A percentile compares a stretch with the other conserved stretches of the same genome.
Conservation (phyloP, 2,888 invertebrate genomes). For the Desoria tigrina region DNA sequence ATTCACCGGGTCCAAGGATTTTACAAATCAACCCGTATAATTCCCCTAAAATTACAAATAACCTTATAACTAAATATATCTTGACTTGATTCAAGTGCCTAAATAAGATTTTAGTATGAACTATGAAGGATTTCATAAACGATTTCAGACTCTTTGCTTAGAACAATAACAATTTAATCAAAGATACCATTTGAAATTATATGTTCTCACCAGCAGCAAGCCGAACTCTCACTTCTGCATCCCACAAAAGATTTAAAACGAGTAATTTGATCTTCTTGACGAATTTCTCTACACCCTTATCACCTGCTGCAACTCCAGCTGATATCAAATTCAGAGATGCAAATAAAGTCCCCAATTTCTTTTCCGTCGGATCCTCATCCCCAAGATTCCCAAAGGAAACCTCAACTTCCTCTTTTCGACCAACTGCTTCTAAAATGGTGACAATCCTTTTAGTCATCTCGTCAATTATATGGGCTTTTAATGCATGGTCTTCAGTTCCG, state of each 20-base stretch:
- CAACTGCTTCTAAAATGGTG: conserved; percentile 5
- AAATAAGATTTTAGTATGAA: not conserved
- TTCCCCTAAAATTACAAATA: conserved; percentile 22
- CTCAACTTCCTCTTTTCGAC: not conserved
- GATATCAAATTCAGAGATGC: conserved; percentile 22
- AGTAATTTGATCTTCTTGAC: conserved; percentile 24
- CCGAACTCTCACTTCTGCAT: conserved; percentile 38
- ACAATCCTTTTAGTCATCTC: conserved; percentile 9
- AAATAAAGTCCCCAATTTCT: conserved; percentile 30
- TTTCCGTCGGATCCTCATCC: not conserved
- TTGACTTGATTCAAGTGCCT: not conserved
- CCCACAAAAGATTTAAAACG: conserved; percentile 22
- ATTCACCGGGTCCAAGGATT: conserved; percentile 27
- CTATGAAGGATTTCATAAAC: too few species aligned
- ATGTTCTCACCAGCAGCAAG: conserved; percentile 36
- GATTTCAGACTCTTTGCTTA: too few species aligned
- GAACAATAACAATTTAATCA: too few species aligned
- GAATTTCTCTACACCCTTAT: conserved; percentile 21
- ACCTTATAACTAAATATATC: not conserved
- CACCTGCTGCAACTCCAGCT: conserved; percentile 13
- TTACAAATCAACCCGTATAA: conserved; percentile 33
- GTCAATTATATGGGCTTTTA: not conserved
- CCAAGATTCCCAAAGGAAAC: conserved; percentile 11
- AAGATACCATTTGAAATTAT: too few species aligned
- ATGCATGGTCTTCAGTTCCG: conserved; percentile 9